Conservation (phyloP, 2,797 vertebrate genomes). For the Lagodon rhomboides region DNA sequence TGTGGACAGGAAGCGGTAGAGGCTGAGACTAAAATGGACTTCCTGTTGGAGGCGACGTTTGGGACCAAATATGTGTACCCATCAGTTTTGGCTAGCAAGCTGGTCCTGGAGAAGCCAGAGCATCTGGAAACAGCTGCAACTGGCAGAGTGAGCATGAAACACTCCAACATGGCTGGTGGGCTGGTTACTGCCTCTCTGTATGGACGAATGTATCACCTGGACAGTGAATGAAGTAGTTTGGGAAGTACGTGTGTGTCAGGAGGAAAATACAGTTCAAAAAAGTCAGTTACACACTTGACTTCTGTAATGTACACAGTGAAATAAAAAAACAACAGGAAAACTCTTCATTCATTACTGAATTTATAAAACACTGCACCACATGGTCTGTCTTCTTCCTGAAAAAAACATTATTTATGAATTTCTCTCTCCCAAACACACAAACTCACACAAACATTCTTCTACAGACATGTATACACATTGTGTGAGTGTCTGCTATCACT, state of each 20-base stretch:
- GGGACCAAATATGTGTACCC: conserved; percentile 89
- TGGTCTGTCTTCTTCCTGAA: too few relatives aligned
- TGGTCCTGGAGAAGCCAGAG: conserved; percentile 88
- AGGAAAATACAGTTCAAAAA: neutral
- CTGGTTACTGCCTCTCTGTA: conserved; percentile 93
- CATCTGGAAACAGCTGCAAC: conserved; percentile 79
- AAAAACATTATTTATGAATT: too few relatives aligned
- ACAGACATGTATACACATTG: neutral
- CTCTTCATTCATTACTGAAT: too few relatives aligned
- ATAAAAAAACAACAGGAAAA: too few relatives aligned
- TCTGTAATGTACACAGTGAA: too few relatives aligned
- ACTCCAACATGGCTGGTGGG: conserved; percentile 84
- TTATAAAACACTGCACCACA: too few relatives aligned
- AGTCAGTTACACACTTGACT: neutral
- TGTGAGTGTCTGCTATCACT: conserved; percentile 30
- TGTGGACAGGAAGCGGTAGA: conserved; percentile 89
- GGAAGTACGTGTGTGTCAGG: neutral
- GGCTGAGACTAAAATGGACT: conserved; percentile 87
- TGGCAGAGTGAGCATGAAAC: conserved; percentile 85
- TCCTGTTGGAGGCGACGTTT: conserved; percentile 90
- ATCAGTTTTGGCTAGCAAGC: conserved; percentile 86
- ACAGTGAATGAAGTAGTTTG: conserved; percentile 63
- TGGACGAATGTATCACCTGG: conserved; percentile 91
- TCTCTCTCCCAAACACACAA: too few relatives aligned
- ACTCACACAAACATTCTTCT: too few relatives aligned